Conservation (phyloP, 2,888 invertebrate genomes). For the Patella depressa region DNA sequence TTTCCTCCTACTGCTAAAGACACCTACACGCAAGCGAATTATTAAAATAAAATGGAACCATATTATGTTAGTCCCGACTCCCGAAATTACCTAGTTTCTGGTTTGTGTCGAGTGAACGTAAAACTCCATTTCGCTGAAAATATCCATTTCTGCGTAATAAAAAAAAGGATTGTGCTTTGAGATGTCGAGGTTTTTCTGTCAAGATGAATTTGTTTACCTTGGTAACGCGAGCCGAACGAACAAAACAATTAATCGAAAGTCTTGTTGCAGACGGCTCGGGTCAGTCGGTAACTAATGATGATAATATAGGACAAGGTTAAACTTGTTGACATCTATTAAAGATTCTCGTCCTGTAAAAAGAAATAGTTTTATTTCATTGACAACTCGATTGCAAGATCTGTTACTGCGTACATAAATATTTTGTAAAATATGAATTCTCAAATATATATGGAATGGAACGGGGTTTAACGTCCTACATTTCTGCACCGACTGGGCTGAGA, state of each 20-base stretch:
- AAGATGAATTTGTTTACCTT: slow-evolving; percentile 25
- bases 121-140: too few species aligned
- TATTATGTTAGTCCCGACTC: too few species aligned
- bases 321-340: neutral
- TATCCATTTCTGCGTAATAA: too few species aligned
- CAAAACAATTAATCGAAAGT: slow-evolving; percentile 41
- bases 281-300: slow-evolving; percentile 33
- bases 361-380: neutral
- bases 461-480: too few species aligned
- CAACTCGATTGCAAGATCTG: neutral
- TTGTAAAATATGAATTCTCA: neutral
- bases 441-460: neutral
- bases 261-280: slow-evolving; percentile 47
- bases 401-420: neutral
- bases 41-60: too few species aligned
- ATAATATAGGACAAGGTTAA: neutral
- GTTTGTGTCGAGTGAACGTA: too few species aligned
- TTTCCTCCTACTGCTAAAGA: too few species aligned
- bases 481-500: too few species aligned
- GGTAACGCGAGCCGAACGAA: slow-evolving; percentile 60
- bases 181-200: too few species aligned
- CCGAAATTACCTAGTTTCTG: too few species aligned
- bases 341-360: neutral
- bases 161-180: too few species aligned
- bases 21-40: too few species aligned